Evolutionary conservation across 2,797 vertebrate species (phyloP).

Genomic region (Acanthopagrus latus): DNA sequence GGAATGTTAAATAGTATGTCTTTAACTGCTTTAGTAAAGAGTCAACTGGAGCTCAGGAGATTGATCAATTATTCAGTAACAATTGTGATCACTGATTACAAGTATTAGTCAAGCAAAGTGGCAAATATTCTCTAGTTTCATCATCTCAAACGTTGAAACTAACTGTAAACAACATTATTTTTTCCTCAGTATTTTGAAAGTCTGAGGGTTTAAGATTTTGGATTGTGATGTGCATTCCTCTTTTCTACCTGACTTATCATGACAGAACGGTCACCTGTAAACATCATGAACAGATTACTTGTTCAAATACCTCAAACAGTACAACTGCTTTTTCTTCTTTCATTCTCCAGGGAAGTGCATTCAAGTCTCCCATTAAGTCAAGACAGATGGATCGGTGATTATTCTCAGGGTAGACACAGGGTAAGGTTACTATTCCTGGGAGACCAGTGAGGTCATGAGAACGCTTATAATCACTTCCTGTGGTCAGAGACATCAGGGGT

Average conservation of each 20-base stretch:
- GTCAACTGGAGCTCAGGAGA: not conserved
- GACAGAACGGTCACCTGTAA: not conserved
- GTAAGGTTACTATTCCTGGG: conserved; percentile 36
- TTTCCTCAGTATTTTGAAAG: too few relatives aligned
- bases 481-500: conserved; percentile 51
- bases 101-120: not conserved
- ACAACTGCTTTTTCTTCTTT: not conserved
- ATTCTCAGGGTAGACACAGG: conserved; percentile 11
- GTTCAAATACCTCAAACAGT: not conserved
- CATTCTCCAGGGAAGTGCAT: conserved; percentile 13
- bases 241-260: not conserved
- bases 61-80: not conserved
- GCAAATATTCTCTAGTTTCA: not conserved
- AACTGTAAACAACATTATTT: not conserved
- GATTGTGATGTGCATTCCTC: not conserved
- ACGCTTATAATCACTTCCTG: conserved; percentile 60
- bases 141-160: not conserved
- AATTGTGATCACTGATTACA: not conserved
- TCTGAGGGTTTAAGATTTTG: not conserved
- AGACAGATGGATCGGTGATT: conserved; percentile 47
- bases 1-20: too few relatives aligned
- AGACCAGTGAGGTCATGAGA: conserved; percentile 58
- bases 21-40: not conserved
- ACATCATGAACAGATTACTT: too few relatives aligned
- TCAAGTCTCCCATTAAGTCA: not conserved